A percentile compares a stretch with the other conserved stretches of the same genome.
Evolutionary conservation across 2,888 invertebrate species (phyloP).

Genomic region (Cosmorhoe ocellata): DNA sequence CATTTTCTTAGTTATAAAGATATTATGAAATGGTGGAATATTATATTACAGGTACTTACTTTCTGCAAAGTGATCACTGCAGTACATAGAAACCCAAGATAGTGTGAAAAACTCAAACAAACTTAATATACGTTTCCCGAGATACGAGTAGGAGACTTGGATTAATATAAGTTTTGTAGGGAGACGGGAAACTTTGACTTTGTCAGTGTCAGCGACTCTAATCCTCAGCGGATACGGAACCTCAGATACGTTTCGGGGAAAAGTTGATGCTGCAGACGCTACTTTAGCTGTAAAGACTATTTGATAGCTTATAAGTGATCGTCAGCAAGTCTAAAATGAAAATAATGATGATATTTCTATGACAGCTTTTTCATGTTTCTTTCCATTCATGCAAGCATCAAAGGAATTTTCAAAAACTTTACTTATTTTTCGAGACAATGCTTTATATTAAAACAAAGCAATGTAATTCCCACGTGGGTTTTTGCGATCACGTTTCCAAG

Average conservation of each 20-base stretch:
- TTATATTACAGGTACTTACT: too few relatives aligned
- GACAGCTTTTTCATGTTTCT: too few relatives aligned
- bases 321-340: too few relatives aligned
- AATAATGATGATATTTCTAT: too few relatives aligned
- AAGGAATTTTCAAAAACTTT: too few relatives aligned
- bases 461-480: too few relatives aligned
- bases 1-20: too few relatives aligned
- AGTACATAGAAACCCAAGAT: not conserved
- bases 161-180: conserved; percentile 17
- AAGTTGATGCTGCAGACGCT: conserved; percentile 2
- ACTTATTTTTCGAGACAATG: too few relatives aligned
- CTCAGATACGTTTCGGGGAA: conserved; percentile 3
- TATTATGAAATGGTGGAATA: too few relatives aligned
- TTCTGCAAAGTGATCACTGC: not conserved
- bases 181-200: conserved; percentile 14
- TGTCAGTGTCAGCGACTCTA: conserved; percentile 13
- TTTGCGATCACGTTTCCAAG: conserved; percentile 26
- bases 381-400: too few relatives aligned
- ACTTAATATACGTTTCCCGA: conserved; percentile 4
- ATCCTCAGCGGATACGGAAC: conserved; percentile 7
- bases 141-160: conserved; percentile 10
- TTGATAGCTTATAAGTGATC: too few relatives aligned
- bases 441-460: too few relatives aligned
- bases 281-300: not conserved
- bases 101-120: not conserved